These are phyloP conservation scores for Scortum barcoo DNA, from an alignment of 2,113 vertebrate genomes.

Conservation along the genomic window DNA sequence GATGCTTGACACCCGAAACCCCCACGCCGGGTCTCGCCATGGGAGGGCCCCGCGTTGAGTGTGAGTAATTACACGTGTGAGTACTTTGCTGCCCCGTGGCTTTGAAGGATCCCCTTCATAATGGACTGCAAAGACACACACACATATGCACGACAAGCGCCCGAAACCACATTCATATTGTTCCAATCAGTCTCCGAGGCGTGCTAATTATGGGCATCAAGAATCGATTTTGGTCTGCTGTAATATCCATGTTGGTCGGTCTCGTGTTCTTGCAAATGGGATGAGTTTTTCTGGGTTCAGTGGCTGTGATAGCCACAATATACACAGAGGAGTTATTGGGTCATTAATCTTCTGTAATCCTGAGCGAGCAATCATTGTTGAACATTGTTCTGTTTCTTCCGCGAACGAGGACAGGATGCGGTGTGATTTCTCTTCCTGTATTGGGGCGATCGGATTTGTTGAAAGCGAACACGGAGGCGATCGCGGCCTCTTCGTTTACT, in stretches of 20 bases:
- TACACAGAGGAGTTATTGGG: constrained; percentile 29
- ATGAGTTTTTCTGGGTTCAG: constrained; percentile 33
- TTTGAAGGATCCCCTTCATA: constrained; percentile 43
- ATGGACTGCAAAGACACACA: constrained; percentile 49
- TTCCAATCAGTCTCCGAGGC: constrained; percentile 36
- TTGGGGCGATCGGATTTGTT: constrained; percentile 34
- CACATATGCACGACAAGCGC: constrained; percentile 1
- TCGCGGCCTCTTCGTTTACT: constrained; percentile 14
- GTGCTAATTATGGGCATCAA: constrained; percentile 52
- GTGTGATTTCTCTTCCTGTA: background rate
- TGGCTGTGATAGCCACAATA: constrained; percentile 20
- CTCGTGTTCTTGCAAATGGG: constrained; percentile 41
- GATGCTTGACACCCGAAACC: constrained; percentile 67
- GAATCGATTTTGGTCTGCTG: constrained; percentile 53
- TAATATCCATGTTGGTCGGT: constrained; percentile 29
- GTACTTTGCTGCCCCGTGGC: constrained; percentile 53
- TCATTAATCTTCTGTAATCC: constrained; percentile 55
- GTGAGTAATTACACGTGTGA: constrained; percentile 74
- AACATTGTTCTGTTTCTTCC: constrained; percentile 13
- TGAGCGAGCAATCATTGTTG: background rate
- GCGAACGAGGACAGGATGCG: constrained; percentile 46
- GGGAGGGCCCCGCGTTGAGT: constrained; percentile 56
- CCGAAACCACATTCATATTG: constrained; percentile 43
- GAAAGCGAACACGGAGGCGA: background rate
- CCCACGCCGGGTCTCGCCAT: constrained; percentile 41